Base-by-base conservation (phyloP, 2,888 invertebrate genomes). In the Leptura quadrifasciata region DNA sequence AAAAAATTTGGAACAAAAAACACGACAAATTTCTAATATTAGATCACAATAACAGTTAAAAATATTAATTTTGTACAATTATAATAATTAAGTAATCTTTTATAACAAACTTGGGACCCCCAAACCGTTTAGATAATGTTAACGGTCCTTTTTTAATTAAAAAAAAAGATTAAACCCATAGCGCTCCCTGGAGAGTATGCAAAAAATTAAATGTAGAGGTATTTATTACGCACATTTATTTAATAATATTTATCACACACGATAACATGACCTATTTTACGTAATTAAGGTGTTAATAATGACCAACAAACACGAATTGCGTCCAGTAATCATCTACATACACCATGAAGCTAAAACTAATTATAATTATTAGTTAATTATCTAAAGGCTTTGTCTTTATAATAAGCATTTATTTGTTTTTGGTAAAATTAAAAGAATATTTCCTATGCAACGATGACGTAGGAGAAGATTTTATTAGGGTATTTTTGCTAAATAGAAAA, bases 191-290 rank as follows among this genome's bases (percentile, higher is more conserved):
- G 18, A 17, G 27, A 17, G 1, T 35, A 35, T 15, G 27, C 17
- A 1, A 61, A 35, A 17, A 31, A 27, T 27, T 31, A 61, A 61
- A 31, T 31, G 31, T 24, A n/a, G 20, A 10, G n/a, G n/a, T 31
- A 61, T 61, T 61, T 61, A 35, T 61, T 8, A 31, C n/a, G 0
- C n/a, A 61, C 27, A 61, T 61, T 61, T 31, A 61, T 61, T 27
- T 31, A 61, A 27, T 18, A 31, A 17, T 31, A 61, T 27, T 27
- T 35, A 39, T 54, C 4, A n/a, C 20, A 17, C 15, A 57, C 20
- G 57, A 67, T 69, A 69, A 57, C 58, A 35, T 20, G 69, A 69
- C 69, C 69, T 39, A 35, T 57, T 57, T 55, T 35, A 8, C 6
- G 12, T 57, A 69, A 69, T 35, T 12, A 31, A 35, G 57, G 17